Evolutionary conservation across 1,140 invertebrate genomes (phyloP).

Genomic region (Hylaeus anthracinus): DNA sequence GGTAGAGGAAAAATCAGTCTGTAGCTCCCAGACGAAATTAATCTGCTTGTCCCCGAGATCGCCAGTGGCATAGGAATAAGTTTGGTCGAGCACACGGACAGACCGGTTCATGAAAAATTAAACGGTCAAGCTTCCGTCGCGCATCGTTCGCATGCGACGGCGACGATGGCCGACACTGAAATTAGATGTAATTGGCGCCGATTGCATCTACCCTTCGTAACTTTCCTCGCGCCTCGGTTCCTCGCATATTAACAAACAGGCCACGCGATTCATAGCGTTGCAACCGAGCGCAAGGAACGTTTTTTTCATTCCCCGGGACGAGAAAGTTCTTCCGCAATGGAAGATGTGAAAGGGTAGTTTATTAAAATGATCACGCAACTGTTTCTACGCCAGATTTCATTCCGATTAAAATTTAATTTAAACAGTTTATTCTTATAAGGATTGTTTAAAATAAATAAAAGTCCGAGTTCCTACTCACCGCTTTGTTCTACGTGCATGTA

Average conservation of each 20-base stretch:
- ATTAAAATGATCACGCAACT: no score
- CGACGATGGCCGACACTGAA: constrained; percentile 64
- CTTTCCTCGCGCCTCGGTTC: constrained; percentile 27
- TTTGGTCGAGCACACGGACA: background rate
- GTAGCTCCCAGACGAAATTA: background rate
- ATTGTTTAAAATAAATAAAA: background rate
- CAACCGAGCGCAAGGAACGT: background rate
- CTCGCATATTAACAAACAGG: constrained; percentile 34
- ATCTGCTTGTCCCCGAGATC: background rate
- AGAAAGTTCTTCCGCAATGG: background rate
- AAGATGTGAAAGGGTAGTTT: no score
- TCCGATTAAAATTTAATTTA: background rate
- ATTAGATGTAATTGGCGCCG: constrained; percentile 75
- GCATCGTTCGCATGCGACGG: constrained; percentile 52
- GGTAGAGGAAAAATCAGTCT: background rate
- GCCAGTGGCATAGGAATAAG: background rate
- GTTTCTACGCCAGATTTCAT: background rate
- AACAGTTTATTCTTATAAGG: no score
- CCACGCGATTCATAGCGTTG: constrained; percentile 1
- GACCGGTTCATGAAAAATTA: constrained; percentile 50
- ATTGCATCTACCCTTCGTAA: constrained; percentile 72
- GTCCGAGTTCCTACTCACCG: constrained; percentile 73
- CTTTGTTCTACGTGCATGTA: constrained; percentile 86
- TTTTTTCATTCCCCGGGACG: background rate
- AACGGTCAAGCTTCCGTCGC: constrained; percentile 39